Evolutionary conservation across 2,113 vertebrate genomes (phyloP).

Genomic region (Myotis brandtii): DNA sequence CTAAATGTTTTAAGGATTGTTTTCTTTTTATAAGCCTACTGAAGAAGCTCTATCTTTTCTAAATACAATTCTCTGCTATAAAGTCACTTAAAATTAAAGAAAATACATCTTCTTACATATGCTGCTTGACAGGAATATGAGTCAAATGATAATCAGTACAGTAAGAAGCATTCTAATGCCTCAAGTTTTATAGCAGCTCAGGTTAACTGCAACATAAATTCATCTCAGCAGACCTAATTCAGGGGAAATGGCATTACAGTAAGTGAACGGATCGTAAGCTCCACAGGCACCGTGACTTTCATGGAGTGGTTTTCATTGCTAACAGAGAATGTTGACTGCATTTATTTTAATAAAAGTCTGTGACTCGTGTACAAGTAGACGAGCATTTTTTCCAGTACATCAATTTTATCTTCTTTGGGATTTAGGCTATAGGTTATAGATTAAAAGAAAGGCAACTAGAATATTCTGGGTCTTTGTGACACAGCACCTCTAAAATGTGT

Average conservation of each 20-base stretch:
- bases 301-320: not conserved
- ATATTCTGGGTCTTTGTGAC: slow-evolving; percentile 11
- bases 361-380: slow-evolving; percentile 19
- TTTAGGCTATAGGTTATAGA: not conserved
- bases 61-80: slow-evolving; percentile 1
- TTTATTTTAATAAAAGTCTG: slow-evolving; percentile 62
- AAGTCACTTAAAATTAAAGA: slow-evolving; percentile 50
- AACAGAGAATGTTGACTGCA: slow-evolving; percentile 16
- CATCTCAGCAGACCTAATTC: slow-evolving; percentile 36
- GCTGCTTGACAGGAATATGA: slow-evolving; percentile 12
- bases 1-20: not conserved
- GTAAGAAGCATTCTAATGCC: slow-evolving; percentile 43
- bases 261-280: not conserved
- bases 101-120: slow-evolving; percentile 14
- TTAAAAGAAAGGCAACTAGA: slow-evolving; percentile 18
- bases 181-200: slow-evolving; percentile 10
- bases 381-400: slow-evolving; percentile 46
- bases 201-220: slow-evolving; percentile 42
- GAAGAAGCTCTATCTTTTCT: not conserved
- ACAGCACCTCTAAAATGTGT: not conserved
- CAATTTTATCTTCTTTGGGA: slow-evolving; percentile 46
- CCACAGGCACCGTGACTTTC: not conserved
- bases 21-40: slow-evolving; percentile 5
- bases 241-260: not conserved
- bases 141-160: slow-evolving; percentile 40